These are phyloP conservation scores for Aix galericulata DNA, from an alignment of 2,113 vertebrate genomes.

Conservation along the genomic window DNA sequence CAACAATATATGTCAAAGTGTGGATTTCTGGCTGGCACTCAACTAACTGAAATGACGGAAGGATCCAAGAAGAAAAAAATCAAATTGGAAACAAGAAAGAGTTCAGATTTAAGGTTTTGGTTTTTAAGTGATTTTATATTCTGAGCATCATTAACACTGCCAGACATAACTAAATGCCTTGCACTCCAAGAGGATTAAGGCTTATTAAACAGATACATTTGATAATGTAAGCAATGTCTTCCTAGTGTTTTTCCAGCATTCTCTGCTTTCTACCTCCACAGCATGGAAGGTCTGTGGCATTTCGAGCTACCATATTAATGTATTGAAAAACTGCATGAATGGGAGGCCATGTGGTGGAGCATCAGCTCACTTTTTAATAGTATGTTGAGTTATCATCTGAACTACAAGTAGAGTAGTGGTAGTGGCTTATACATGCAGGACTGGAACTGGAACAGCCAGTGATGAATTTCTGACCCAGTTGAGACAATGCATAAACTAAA, in stretches of 20 bases:
- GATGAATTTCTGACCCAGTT: accelerated
- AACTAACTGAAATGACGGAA: neutral
- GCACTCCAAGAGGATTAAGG: neutral
- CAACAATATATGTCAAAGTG: neutral
- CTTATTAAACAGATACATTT: neutral
- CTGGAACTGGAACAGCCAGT: neutral
- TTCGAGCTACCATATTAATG: neutral
- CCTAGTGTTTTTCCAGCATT: neutral
- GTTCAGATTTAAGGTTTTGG: neutral
- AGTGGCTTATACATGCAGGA: neutral
- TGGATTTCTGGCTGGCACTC: neutral
- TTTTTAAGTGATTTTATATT: neutral
- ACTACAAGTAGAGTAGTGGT: accelerated
- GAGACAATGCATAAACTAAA: neutral
- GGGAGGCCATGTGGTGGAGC: accelerated
- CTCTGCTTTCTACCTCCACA: neutral
- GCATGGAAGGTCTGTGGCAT: neutral
- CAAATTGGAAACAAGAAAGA: neutral
- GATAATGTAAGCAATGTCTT: neutral
- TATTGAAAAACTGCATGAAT: neutral
- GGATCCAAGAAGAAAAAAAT: neutral
- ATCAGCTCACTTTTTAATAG: neutral
- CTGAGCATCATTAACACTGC: neutral
- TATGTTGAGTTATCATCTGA: neutral
- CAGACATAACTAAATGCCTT: neutral